Conservation (phyloP, 2,113 vertebrate species). For the Tragelaphus strepsiceros region DNA sequence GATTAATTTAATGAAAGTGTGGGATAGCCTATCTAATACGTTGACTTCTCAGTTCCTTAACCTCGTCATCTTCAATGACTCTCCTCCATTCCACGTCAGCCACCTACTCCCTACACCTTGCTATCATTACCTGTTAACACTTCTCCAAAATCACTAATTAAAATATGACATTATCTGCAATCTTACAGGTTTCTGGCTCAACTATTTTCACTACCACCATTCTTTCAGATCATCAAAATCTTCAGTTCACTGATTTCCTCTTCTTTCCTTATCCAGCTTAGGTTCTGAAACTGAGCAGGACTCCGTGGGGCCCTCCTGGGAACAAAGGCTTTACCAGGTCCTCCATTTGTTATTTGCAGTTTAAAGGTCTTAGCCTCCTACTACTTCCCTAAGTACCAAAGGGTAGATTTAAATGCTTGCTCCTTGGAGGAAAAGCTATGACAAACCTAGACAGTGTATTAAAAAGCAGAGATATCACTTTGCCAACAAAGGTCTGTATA, state of each 20-base stretch:
- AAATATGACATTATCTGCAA: neutral
- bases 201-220: neutral
- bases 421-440: neutral
- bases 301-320: neutral
- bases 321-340: neutral
- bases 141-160: slow-evolving; percentile 8
- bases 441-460: neutral
- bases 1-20: neutral
- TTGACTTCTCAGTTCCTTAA: neutral
- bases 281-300: neutral
- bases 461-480: neutral
- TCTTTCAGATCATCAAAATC: neutral
- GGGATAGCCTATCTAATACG: neutral
- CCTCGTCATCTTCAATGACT: neutral
- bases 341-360: neutral
- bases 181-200: neutral
- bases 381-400: neutral
- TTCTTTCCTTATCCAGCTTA: neutral
- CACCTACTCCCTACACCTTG: neutral
- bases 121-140: neutral
- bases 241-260: neutral
- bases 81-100: neutral
- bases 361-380: neutral
- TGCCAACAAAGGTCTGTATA: neutral
- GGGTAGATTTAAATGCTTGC: neutral